These are phyloP conservation scores for Magallana ariakensis DNA, from an alignment of 1,140 invertebrate species.

Conservation along the genomic window DNA sequence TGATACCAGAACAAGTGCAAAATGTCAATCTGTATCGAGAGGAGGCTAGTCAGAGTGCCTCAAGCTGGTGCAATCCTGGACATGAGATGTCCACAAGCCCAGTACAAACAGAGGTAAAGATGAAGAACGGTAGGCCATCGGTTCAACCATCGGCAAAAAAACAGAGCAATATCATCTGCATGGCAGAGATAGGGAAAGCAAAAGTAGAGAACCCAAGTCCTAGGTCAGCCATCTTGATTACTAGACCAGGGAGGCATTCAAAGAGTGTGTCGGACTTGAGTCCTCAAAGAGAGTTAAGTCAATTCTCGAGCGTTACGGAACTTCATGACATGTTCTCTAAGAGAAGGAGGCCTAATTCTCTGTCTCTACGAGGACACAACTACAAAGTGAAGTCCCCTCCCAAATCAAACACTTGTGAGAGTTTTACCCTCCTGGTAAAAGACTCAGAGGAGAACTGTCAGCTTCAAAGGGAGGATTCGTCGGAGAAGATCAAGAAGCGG, in stretches of 20 bases:
- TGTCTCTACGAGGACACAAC: conserved; percentile 75
- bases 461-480: neutral
- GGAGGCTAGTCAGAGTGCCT: neutral
- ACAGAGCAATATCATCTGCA: conserved; percentile 51
- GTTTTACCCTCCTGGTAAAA: neutral
- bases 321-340: conserved; percentile 51
- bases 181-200: conserved; percentile 72
- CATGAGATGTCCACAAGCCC: conserved; percentile 14
- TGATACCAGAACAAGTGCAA: neutral
- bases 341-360: conserved; percentile 68
- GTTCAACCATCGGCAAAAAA: conserved; percentile 42
- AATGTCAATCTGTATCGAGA: neutral
- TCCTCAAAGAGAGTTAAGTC: conserved; percentile 59
- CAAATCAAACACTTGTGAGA: conserved; percentile 53
- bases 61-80: conserved; percentile 19
- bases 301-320: conserved; percentile 40
- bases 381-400: conserved; percentile 52
- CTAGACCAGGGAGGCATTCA: conserved; percentile 55
- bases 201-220: conserved; percentile 61
- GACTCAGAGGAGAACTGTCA: neutral
- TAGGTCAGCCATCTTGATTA: conserved; percentile 54
- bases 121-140: conserved; percentile 51
- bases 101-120: conserved; percentile 51
- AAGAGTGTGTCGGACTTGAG: conserved; percentile 71
- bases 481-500: conserved; percentile 84